Conservation (phyloP, 1,140 invertebrate genomes). For the Neodiprion lecontei region DNA sequence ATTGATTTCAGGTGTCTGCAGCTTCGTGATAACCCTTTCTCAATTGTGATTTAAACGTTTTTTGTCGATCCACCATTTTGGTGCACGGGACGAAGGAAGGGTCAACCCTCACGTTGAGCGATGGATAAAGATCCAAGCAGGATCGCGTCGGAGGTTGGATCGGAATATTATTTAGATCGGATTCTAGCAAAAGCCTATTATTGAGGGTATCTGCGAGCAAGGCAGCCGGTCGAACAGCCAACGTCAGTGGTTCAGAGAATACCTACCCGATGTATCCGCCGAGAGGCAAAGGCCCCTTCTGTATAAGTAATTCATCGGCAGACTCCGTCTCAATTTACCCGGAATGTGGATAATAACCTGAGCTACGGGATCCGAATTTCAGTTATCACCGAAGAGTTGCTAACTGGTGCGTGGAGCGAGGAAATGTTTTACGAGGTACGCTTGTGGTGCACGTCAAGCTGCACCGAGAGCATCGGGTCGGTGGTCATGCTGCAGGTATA, state of each 20-base stretch:
- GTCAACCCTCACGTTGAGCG: too few relatives aligned
- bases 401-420: not conserved
- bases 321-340: slow-evolving; percentile 4
- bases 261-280: not conserved
- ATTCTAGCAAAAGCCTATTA: not conserved
- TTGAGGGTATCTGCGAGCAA: not conserved
- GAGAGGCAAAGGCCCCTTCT: not conserved
- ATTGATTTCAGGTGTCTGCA: too few relatives aligned
- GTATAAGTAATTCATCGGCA: slow-evolving; percentile 7
- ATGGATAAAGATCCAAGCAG: not conserved
- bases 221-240: not conserved
- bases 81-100: too few relatives aligned
- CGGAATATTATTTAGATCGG: not conserved
- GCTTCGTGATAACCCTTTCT: too few relatives aligned
- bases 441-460: not conserved
- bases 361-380: not conserved
- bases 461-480: too few relatives aligned
- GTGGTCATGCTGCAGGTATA: too few relatives aligned
- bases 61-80: too few relatives aligned
- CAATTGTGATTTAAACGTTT: too few relatives aligned
- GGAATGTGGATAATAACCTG: not conserved
- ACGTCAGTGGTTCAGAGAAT: not conserved
- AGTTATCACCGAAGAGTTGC: not conserved
- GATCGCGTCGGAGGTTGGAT: not conserved
- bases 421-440: not conserved